Evolutionary conservation across 2,888 invertebrate species (phyloP), one percentile per base, ranked within the genome.

Genomic region (Brenthis hecate): DNA sequence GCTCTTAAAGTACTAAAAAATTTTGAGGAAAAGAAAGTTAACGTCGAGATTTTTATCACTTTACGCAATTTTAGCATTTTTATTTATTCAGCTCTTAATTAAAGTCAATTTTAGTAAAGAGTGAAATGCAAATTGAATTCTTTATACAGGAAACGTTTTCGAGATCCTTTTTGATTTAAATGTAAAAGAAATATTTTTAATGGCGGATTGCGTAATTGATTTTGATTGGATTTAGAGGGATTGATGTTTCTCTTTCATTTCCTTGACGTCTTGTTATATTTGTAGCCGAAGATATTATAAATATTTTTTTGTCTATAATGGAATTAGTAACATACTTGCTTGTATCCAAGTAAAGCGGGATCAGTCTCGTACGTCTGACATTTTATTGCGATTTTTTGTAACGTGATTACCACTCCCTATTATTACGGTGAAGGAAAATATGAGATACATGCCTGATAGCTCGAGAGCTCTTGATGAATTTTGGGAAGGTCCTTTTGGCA

Each of bases 51-150:
- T 63, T 70, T 70, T 70, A 69, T 68, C 65, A 72, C 70, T 72
- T 71, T 66, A 56, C 63, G 67, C 61, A 70, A 68, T 71, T 71
- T 61, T 57, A 57, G 68, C 62, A 60, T 66, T 67, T 61, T 65
- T 32, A 66, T 71, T 66, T 71, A 66, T 63, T 66, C 68, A 51
- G 66, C 60, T 67, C 70, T 67, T 64, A 68, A 65, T 72, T 73
- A 69, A 66, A 65, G n/a, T 64, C 64, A 64, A 64, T 64, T 56
- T 56, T 56, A 50, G 13, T 61, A 51, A 61, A 61, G 50, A 28
- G 32, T 61, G 28, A 55, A 55, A 55, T 23, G 48, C 48, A 47
- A 64, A 64, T 64, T 55, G 32, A 51, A 32, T 47, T 57, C 56
- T 47, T 57, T 57, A 28, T 60, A 43, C n/a, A 61, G n/a, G 13